Percentiles rank a stretch among this genome's conserved stretches.
These are phyloP conservation scores for Burhinus bistriatus DNA, from an alignment of 2,113 vertebrate genomes.

Conservation along the genomic window DNA sequence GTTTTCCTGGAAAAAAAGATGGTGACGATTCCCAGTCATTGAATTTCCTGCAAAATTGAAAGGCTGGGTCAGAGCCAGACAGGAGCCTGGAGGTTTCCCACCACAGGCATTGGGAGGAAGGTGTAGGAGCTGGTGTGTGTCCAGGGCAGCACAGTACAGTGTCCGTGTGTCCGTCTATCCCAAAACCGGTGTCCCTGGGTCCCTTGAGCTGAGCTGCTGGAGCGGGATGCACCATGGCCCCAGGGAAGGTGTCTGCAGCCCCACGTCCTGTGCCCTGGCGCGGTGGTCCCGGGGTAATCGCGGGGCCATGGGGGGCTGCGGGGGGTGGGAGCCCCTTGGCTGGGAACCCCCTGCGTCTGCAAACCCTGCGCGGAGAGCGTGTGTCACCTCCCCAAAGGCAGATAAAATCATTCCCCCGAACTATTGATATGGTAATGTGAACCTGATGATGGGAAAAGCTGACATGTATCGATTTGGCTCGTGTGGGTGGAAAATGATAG, in stretches of 20 bases:
- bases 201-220: neutral
- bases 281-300: fast-evolving
- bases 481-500: neutral
- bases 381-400: neutral
- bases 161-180: neutral
- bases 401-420: neutral
- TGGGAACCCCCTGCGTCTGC: neutral
- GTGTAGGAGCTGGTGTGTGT: neutral
- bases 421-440: neutral
- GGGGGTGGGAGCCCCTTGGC: neutral
- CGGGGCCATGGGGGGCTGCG: fast-evolving
- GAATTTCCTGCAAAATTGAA: neutral
- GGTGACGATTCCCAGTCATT: fast-evolving
- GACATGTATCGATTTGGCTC: neutral
- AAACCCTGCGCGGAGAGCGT: fast-evolving
- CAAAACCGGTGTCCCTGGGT: fast-evolving
- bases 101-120: neutral
- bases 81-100: neutral
- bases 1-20: neutral
- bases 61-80: neutral
- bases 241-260: neutral
- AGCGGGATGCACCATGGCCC: neutral
- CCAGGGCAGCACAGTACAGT: neutral
- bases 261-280: neutral
- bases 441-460: neutral